Conservation (phyloP, 2,113 vertebrate genomes). For the Thalassarche chlororhynchos region DNA sequence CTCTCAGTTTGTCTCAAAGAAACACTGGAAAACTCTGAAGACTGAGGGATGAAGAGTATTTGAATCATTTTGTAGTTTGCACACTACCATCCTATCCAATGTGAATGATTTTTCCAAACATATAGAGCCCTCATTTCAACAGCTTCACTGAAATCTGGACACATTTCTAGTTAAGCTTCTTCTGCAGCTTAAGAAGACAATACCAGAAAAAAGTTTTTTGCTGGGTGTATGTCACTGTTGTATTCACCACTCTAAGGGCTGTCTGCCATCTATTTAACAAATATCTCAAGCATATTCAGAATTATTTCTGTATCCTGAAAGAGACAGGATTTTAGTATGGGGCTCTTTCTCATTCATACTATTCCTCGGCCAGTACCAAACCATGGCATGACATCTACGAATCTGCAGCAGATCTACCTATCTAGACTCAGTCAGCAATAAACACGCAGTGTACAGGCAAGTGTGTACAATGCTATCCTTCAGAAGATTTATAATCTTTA, state of each 20-base stretch:
- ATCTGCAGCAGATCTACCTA: not conserved
- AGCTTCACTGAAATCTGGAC: not conserved
- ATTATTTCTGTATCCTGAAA: not conserved
- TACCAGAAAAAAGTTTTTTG: not conserved
- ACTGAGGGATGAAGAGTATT: not conserved
- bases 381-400: not conserved
- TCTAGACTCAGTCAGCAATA: not conserved
- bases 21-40: not conserved
- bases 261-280: not conserved
- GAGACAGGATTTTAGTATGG: not conserved
- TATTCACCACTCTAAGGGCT: not conserved
- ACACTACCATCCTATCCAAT: not conserved
- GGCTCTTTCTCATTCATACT: not conserved
- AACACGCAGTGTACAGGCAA: not conserved
- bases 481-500: not conserved
- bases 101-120: not conserved
- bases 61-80: not conserved
- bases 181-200: not conserved
- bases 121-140: not conserved
- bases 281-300: not conserved
- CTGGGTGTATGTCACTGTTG: not conserved
- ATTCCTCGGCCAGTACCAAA: not conserved
- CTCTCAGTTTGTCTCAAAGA: not conserved
- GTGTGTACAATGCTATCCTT: not conserved
- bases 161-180: not conserved